phyloP scores from a whole-genome alignment of 2,113 vertebrate genomes.

The Apteryx mantelli region DNA sequence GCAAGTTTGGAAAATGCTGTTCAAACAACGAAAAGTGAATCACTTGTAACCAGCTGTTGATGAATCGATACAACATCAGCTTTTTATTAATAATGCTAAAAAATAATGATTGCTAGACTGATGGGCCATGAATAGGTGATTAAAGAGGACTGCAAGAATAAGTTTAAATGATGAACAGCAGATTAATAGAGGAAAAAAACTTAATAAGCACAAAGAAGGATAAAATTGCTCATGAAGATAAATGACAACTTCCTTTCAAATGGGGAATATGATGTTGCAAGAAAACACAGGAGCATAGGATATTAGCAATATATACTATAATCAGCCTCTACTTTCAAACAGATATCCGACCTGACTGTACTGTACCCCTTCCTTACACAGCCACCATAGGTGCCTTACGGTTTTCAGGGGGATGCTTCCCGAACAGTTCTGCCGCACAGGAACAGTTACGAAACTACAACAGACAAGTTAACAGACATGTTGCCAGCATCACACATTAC shows the following conservation, averaged over 20 bases:
- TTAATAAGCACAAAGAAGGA: background rate
- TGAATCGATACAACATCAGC: background rate
- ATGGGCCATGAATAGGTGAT: background rate
- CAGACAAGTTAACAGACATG: no score
- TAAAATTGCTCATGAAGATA: background rate
- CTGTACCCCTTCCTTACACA: background rate
- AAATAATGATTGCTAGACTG: background rate
- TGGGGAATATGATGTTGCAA: background rate
- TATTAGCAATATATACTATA: background rate
- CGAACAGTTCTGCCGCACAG: no score
- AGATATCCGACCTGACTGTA: background rate
- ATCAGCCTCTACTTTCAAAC: background rate
- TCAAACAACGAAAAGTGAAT: background rate
- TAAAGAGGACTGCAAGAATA: background rate
- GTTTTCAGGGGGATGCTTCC: no score
- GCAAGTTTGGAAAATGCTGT: background rate
- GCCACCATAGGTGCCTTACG: background rate
- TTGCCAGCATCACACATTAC: no score
- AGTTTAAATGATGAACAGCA: background rate
- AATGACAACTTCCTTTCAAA: background rate
- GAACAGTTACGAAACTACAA: no score
- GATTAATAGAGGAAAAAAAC: background rate
- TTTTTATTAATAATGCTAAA: slow-evolving; percentile 27
- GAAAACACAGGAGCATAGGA: background rate
- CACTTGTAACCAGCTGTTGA: slow-evolving; percentile 12